Percentiles rank a stretch among this genome's conserved stretches.
phyloP scores from a whole-genome alignment of 2,888 invertebrate species.

The Cecidostiba fungosa region DNA sequence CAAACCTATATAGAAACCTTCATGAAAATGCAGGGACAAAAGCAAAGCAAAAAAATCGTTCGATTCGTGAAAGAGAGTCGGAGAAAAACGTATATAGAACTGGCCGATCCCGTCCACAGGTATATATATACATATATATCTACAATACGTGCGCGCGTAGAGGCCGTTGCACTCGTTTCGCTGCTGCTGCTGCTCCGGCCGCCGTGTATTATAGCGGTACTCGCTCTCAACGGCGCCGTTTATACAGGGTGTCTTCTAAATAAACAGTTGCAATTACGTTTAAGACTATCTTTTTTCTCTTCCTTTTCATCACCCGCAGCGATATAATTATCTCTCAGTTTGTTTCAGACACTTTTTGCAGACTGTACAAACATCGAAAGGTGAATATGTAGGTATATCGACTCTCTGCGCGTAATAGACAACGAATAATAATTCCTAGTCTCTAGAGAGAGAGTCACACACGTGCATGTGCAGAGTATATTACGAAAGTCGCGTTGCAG shows the following conservation, averaged over 20 bases:
- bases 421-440: background rate
- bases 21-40: background rate
- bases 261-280: conserved; percentile 44
- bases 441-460: background rate
- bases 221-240: background rate
- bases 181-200: background rate
- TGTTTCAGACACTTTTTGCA: background rate
- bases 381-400: too few species aligned
- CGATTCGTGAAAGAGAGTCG: background rate
- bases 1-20: too few species aligned
- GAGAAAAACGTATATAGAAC: background rate
- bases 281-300: background rate
- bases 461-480: background rate
- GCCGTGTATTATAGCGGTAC: conserved; percentile 33
- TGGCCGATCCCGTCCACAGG: background rate
- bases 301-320: background rate
- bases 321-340: background rate
- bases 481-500: conserved; percentile 52
- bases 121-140: background rate
- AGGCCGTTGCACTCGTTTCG: conserved; percentile 60
- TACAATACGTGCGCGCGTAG: background rate
- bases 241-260: conserved; percentile 57
- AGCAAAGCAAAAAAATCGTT: background rate
- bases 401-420: background rate
- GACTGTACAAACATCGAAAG: too few species aligned